Evolutionary conservation across 2,113 vertebrate species (phyloP), one percentile per base, ranked within the genome.

Genomic region (Mungos mungo): DNA sequence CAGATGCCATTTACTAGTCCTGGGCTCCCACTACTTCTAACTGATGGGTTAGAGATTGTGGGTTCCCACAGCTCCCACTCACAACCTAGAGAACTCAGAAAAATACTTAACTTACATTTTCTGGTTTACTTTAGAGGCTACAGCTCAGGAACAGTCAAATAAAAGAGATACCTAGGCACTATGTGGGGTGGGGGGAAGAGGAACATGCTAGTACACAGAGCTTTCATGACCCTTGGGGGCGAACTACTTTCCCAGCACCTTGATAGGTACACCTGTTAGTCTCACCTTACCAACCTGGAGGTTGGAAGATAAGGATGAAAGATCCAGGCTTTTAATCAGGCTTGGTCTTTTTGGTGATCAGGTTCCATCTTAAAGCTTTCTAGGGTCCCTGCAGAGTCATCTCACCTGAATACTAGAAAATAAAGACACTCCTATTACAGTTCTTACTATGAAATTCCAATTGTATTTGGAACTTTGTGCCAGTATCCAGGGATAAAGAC

Each of bases 101-200:
- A 65, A 87, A 41, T 47, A 87, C 23, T 47, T 76, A 65, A 25
- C 15, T 86, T 94, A 52, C 47, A 14, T 88, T 81, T 87, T 50
- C 52, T 71, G 74, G 8, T 72, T 65, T 79, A 68, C 11, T 68
- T 7, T 77, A 45, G 77, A 68, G 2, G 5, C 29, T 69, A n/a
- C 14, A 60, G 47, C 47, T 60, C 35, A n/a, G 52, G 11, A 72
- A 88, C 3, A 72, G 7, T n/a, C 45, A 88, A 80, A 81, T 41
- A 45, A 45, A 82, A 88, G 68, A 76, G n/a, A 47, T 35, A 23
- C 0, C 11, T 45, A 54, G n/a, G 11, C 9, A 19, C 3, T 65
- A 1, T 41, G 10, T 0, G 15, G n/a, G 27, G 0, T 21, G n/a
- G n/a, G 71, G 2, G 71, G 8, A 10, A 47, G 45, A 21, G 41